Evolutionary conservation across 1,140 invertebrate species (phyloP), one percentile per base, ranked within the genome.

Genomic region (Monochamus saltuarius): DNA sequence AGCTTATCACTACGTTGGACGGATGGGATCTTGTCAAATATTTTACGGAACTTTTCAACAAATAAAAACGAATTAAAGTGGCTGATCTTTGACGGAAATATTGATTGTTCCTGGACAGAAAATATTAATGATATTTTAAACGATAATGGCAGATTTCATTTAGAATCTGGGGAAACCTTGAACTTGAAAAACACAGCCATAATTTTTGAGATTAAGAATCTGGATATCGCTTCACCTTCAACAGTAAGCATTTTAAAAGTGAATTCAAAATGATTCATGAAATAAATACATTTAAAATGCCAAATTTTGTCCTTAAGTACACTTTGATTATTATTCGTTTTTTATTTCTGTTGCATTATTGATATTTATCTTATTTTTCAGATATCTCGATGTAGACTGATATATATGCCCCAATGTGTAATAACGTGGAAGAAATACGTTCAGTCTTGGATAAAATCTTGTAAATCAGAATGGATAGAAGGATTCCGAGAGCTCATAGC

Each of bases 101-200:
- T 96, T 0, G 92, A 95, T 75, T 89, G 91, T 3, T 86, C 92
- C 2, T 96, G 93, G 93, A 92, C 95, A 66, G 93, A 96, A 76
- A 94, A 94, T 77, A 86, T 96, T 82, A 95, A 95, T 71, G 93
- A 91, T 1, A 89, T 89, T 9, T 70, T 90, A 11, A 88, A 90
- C 72, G 87, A 90, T 70, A 90, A 89, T 70, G 89, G 88, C 71
- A 89, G 88, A 61, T 74, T 87, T 2, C 84, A 81, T 64, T 74
- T 90, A 7, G 87, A 85, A 17, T 92, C 89, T 6, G 90, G 91
- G 17, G 94, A 97, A 79, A 89, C 94, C 6, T 7, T 67, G 14
- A 85, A 86, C 83, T 84, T 87, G 3, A 78, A 81, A 43, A 83
- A 84, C 7, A 95, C 94, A 85, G 93, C 90, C 4, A 89, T 96